phyloP scores from a whole-genome alignment of 1,140 invertebrate species.

The Gryllus bimaculatus region DNA sequence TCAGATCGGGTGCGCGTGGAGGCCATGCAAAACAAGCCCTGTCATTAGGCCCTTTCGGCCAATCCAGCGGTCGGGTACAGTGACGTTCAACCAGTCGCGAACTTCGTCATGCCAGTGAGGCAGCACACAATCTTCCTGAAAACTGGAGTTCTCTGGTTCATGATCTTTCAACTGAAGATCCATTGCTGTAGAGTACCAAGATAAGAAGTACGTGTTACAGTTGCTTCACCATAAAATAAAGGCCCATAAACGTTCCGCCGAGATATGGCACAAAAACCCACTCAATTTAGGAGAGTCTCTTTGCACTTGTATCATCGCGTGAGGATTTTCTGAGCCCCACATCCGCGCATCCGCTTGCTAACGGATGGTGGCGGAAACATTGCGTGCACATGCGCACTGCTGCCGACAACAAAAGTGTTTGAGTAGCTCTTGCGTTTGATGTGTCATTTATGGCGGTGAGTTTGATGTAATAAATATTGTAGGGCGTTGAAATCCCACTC shows the following conservation, averaged over 20 bases:
- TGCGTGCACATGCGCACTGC: no score
- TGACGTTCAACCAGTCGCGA: no score
- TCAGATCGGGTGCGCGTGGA: no score
- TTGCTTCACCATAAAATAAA: conserved; percentile 12
- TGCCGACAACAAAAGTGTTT: no score
- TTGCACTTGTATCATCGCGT: conserved; percentile 8
- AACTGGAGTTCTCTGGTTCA: conserved; percentile 22
- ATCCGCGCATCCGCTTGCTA: conserved; percentile 11
- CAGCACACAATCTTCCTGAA: conserved; percentile 35
- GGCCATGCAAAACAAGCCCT: no score
- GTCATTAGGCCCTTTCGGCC: no score
- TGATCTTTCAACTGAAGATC: conserved; percentile 12
- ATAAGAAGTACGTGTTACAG: conserved; percentile 9
- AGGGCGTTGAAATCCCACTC: no score
- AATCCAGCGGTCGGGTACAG: no score
- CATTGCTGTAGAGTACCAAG: conserved; percentile 11
- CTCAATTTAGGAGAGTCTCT: conserved; percentile 15
- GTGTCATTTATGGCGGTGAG: no score
- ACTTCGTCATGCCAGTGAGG: conserved; percentile 30
- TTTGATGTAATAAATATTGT: no score
- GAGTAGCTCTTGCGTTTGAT: no score
- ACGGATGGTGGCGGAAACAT: no score
- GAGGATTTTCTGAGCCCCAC: conserved; percentile 17
- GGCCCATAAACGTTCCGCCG: conserved; percentile 14
- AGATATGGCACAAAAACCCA: conserved; percentile 15